Base-by-base conservation (phyloP, 1,140 invertebrate genomes). In the Sitobion miscanthi region DNA sequence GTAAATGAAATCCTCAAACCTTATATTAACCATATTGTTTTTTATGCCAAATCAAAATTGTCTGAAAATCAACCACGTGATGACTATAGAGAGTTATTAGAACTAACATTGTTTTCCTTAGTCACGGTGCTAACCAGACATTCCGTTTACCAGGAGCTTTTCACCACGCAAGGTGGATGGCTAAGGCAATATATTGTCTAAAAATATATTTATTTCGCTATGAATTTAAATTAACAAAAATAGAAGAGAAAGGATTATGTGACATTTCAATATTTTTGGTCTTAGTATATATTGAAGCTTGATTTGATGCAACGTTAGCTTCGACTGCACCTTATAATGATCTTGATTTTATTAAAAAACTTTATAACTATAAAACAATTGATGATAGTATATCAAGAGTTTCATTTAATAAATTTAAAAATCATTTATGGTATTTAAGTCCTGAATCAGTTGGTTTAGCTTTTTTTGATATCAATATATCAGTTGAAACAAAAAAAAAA, bases 161-260 rank as follows among this genome's bases (percentile, higher is more conserved):
- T 77, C 69, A 77, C 14, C 69, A 77, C 25, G 85, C 42, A 23
- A 86, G n/a, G 38, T 86, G 38, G 25, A 86, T 86, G 45, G 85
- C 85, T 86, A 86, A 86, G 85, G 45, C 38, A 47, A 86, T 86
- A 86, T 86, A 86, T 86, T 86, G 7, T 47, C 38, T 86, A 45
- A 86, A 86, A 47, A 86, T 87, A 30, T 30, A 87, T 49, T 49
- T 30, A 87, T 87, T 87, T 87, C 42, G 85, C 25, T 49, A 87
- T 87, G 42, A 47, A n/a, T 49, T 87, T n/a, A 87, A 87, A 49
- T n/a, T 47, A 30, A 87, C 23, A 0, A 87, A 87, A 87, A n/a
- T 0, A 87, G 17, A 87, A 49, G 85, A 87, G 42, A n/a, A 87
- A 47, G 45, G 42, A 2, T 7, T 87, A 47, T 87, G 85, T 49